phyloP scores from a whole-genome alignment of 2,113 vertebrate species.

The Leucosticte australis region DNA sequence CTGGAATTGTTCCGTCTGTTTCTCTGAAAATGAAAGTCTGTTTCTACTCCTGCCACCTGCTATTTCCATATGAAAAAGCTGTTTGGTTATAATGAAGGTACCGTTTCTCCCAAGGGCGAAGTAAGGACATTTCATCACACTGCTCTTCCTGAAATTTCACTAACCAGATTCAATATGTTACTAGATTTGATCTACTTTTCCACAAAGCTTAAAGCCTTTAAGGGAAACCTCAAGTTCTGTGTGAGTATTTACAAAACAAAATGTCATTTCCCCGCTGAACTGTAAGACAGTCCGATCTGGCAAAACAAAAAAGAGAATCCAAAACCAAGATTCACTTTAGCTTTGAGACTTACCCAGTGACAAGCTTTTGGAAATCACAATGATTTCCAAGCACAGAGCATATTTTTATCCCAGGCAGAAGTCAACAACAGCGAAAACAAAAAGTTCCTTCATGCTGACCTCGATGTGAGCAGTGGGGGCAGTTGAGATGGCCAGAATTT shows the following conservation, averaged over 20 bases:
- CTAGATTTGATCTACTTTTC: neutral
- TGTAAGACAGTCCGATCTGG: neutral
- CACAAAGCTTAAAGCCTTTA: neutral
- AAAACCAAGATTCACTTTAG: neutral
- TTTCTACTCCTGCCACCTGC: constrained; percentile 50
- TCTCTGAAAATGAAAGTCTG: constrained; percentile 45
- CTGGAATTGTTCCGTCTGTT: constrained; percentile 48
- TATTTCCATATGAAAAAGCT: constrained; percentile 50
- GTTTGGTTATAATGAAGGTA: constrained; percentile 1
- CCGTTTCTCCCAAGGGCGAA: constrained; percentile 20
- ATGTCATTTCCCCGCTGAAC: neutral
- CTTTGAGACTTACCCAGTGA: neutral
- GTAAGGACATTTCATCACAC: constrained; percentile 27
- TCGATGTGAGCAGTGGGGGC: neutral
- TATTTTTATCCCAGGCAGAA: neutral
- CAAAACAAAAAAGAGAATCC: neutral
- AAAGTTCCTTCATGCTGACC: neutral
- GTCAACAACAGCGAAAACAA: neutral
- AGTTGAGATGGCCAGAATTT: neutral
- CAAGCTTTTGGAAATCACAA: neutral
- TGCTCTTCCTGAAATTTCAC: neutral
- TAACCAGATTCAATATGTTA: neutral
- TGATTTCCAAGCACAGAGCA: neutral
- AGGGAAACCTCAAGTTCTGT: neutral
- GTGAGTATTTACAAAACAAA: constrained; percentile 25